Percentiles rank a stretch among this genome's conserved stretches.
Evolutionary conservation across 1,140 invertebrate species (phyloP).

Genomic region (Lepidurus couesii): DNA sequence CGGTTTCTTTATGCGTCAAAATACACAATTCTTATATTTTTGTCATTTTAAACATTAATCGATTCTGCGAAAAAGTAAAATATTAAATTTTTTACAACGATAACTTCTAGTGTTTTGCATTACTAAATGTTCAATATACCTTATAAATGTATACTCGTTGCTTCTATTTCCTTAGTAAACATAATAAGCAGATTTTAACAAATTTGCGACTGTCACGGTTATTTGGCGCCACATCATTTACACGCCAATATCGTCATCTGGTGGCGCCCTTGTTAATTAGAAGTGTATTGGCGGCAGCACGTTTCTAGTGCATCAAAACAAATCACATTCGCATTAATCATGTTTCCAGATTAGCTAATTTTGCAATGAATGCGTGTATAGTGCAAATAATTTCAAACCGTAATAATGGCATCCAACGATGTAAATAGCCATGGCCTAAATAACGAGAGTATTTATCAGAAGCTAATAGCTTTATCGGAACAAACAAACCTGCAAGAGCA

Average conservation of each 20-base stretch:
- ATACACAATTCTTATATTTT: background rate
- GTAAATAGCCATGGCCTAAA: background rate
- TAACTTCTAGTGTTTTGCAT: too few species aligned
- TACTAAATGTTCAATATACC: too few species aligned
- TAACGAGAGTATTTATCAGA: constrained; percentile 5
- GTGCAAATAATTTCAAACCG: background rate
- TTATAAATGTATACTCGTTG: too few species aligned
- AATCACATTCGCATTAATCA: background rate
- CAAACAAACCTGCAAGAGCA: background rate
- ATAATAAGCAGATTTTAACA: too few species aligned
- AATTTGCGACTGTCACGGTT: too few species aligned
- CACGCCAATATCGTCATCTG: background rate
- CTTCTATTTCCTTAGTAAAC: too few species aligned
- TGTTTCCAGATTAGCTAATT: background rate
- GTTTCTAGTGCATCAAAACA: background rate
- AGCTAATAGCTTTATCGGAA: background rate
- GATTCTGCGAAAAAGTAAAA: background rate
- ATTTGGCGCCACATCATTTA: background rate
- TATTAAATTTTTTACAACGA: background rate
- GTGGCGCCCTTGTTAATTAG: background rate
- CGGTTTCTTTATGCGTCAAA: too few species aligned
- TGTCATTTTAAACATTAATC: background rate
- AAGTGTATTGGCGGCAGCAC: constrained; percentile 1
- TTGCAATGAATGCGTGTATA: background rate
- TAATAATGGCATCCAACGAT: background rate